Evolutionary conservation across 2,113 vertebrate species (phyloP), one percentile per base, ranked within the genome.

Genomic region (Platichthys stellatus): DNA sequence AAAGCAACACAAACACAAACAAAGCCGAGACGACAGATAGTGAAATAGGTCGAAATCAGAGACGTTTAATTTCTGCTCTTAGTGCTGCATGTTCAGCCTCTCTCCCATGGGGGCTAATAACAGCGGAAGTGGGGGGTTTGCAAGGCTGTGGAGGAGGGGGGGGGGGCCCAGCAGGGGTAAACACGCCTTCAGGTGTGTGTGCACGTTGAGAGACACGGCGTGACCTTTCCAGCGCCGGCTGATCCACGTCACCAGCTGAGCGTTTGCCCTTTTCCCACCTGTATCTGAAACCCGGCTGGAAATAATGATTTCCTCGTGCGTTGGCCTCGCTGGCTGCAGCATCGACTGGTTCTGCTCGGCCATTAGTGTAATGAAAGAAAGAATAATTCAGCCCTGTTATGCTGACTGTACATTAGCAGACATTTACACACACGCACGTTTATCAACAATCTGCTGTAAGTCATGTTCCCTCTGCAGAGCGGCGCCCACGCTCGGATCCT

Each of bases 241-340:
- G 89, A 92, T 89, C 76, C 90, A 89, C 87, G 84, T 86, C 88
- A 86, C 85, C 81, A 77, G 86, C 82, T 88, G 88, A 92, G 91
- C 69, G 85, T 88, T 91, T 90, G 89, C 76, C 89, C 91, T 92
- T 92, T 92, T 82, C 83, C 88, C 85, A 90, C 88, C 88, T 89
- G 85, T 76, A 68, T 87, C 49, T 67, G 77, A 86, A 76, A 79
- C 70, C 85, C 69, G 47, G 83, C 78, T 74, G 83, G 75, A 86
- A 87, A 86, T 72, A 83, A 84, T 84, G 63, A 84, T 77, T 68
- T 47, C 66, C 70, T 72, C 15, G 31, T 11, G 40, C 40, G 40
- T 43, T 1, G 40, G 40, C 13, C 40, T 13, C 40, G 40, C 10
- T 11, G 17, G 26, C 2, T 20, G 9, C 47, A 15, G 57, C 2